A percentile compares a stretch with the other conserved stretches of the same genome.
These are phyloP conservation scores for Nomada fucata DNA, from an alignment of 2,888 invertebrate genomes.

Conservation along the genomic window DNA sequence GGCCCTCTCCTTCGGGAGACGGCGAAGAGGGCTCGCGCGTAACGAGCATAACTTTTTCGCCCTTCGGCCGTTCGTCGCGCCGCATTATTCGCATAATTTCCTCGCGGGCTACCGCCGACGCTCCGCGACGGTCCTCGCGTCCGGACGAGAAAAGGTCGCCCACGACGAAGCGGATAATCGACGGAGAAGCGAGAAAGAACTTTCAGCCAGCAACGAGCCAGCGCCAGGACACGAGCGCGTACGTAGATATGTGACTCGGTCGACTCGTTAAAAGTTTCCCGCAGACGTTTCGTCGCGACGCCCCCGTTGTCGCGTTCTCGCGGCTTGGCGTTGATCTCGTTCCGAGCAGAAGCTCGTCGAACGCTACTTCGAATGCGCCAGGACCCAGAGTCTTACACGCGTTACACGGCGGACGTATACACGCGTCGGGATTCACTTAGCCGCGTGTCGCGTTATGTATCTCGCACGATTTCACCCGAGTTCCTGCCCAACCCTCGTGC, in stretches of 20 bases:
- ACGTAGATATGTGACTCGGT: constrained; percentile 13
- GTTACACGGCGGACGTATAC: not conserved
- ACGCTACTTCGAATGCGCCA: not conserved
- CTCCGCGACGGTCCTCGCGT: not conserved
- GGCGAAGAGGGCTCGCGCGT: not conserved
- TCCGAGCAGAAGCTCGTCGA: not conserved
- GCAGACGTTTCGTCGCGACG: not conserved
- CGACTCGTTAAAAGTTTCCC: constrained; percentile 51
- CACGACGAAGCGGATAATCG: not conserved
- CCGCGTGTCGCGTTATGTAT: constrained; percentile 38
- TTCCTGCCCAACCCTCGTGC: not conserved
- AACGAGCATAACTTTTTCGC: constrained; percentile 16
- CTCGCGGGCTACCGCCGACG: not conserved
- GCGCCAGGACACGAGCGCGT: not conserved
- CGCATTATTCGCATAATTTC: constrained; percentile 33
- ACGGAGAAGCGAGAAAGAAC: not conserved
- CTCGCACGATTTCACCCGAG: constrained; percentile 45
- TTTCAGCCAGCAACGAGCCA: not conserved
- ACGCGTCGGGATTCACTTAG: constrained; percentile 44
- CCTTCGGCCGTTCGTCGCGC: not conserved
- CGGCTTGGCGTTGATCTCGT: constrained; percentile 37
- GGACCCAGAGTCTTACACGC: not conserved
- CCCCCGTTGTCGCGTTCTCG: not conserved
- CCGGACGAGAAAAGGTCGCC: not conserved
- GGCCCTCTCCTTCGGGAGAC: not conserved